Conservation (phyloP, 2,797 vertebrate genomes). For the Okamejei kenojei region DNA sequence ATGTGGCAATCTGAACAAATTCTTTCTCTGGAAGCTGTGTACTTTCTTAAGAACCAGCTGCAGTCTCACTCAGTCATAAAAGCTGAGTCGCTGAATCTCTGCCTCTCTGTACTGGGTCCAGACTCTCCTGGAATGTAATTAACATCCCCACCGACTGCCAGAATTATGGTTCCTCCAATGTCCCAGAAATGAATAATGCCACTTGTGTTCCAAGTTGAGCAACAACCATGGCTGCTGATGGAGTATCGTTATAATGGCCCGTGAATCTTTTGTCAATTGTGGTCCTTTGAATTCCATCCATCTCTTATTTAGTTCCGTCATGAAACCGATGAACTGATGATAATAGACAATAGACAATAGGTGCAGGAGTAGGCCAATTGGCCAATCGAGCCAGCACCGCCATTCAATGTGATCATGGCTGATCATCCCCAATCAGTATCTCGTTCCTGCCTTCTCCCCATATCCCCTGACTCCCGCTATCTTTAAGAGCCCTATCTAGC, state of each 20-base stretch:
- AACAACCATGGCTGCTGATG: not conserved
- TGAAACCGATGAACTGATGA: not conserved
- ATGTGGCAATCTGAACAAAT: not conserved
- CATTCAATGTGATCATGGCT: too few species aligned
- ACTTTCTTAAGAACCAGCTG: not conserved
- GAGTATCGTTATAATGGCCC: constrained; percentile 2
- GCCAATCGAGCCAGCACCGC: too few species aligned
- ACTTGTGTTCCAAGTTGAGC: not conserved
- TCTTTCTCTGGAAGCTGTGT: not conserved
- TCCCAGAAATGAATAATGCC: constrained; percentile 1
- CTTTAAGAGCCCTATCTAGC: too few species aligned
- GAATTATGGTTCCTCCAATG: not conserved
- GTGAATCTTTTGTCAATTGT: constrained; percentile 1
- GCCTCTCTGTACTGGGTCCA: not conserved
- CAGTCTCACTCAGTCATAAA: not conserved
- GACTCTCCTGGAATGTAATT: not conserved
- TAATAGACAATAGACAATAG: too few species aligned
- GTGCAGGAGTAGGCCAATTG: too few species aligned
- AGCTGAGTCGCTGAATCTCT: not conserved
- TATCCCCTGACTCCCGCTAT: too few species aligned
- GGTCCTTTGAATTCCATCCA: not conserved
- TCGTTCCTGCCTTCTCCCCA: too few species aligned
- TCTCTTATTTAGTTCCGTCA: not conserved
- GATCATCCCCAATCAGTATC: too few species aligned
- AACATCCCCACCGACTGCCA: not conserved